Evolutionary conservation across 2,888 invertebrate genomes (phyloP), one percentile per base, ranked within the genome.

Genomic region (Andrena chrysosceles): DNA sequence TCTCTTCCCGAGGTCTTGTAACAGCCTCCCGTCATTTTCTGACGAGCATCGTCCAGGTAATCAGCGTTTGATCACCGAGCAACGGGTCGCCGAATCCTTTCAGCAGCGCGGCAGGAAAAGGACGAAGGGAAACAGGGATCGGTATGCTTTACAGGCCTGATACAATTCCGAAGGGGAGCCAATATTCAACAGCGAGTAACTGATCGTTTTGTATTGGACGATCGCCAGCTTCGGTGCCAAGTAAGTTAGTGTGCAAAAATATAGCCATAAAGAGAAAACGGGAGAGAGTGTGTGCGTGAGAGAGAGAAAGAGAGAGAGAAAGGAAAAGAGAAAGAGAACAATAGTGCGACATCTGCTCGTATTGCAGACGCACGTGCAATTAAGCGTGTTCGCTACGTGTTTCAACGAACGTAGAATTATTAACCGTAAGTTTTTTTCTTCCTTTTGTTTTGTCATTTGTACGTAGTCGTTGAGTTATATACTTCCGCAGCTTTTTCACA

Each of bases 401-500:
- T 64, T 81, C 42, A 77, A 75, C 35, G 71, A 76, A 49, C 60
- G 76, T 74, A 79, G 68, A 83, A 52, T 62, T 59, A 64, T 81
- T 81, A 83, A 77, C 71, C 59, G 10, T 74, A 74, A 75, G 68
- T 20, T 67, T 31, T 6, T 67, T 52, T 68, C 68, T 68, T 49
- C 48, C 54, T 63, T 56, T 29, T 42, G 29, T 68, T 72, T 56
- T 29, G 63, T 52, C 73, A 74, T 81, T 81, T 81, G 63, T 81
- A 84, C 52, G 81, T 86, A 86, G 82, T 69, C 80, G 59, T 63
- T 35, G 56, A 82, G 71, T 77, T 89, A 81, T 42, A 42, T 81
- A 82, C 64, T 73, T 76, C 84, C 74, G 83, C 91, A 90, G 87
- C 87, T 85, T 87, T 83, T 71, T 83, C 77, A 85, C 74, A 84